Evolutionary conservation across 2,888 invertebrate genomes (phyloP).

Genomic region (Microdon myrmicae): DNA sequence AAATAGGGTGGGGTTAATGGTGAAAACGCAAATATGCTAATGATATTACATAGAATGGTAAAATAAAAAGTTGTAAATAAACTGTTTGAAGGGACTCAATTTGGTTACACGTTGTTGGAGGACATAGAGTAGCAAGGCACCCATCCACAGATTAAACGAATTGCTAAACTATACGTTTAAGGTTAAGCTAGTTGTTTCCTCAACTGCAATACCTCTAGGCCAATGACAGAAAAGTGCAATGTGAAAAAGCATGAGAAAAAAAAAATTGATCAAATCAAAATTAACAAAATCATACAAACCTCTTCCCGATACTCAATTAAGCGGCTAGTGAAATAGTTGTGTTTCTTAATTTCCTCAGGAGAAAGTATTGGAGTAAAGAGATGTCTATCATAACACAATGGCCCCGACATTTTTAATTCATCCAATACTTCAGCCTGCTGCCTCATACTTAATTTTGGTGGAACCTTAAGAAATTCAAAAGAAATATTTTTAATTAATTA

Average conservation of each 20-base stretch:
- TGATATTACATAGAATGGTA: too few relatives aligned
- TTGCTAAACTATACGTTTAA: too few relatives aligned
- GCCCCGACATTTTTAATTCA: slow-evolving; percentile 66
- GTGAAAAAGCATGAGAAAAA: not conserved
- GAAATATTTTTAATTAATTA: not conserved
- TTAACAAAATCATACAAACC: too few relatives aligned
- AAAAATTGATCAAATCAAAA: not conserved
- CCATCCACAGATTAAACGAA: too few relatives aligned
- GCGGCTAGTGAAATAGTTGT: slow-evolving; percentile 64
- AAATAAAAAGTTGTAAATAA: too few relatives aligned
- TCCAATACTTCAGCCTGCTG: slow-evolving; percentile 62
- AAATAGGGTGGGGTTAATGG: too few relatives aligned
- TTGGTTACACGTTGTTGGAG: too few relatives aligned
- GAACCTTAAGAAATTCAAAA: slow-evolving; percentile 58
- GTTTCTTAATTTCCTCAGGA: slow-evolving; percentile 74
- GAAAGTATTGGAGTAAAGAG: slow-evolving; percentile 77
- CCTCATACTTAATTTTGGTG: slow-evolving; percentile 64
- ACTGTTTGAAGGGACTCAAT: too few relatives aligned
- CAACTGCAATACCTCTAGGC: too few relatives aligned
- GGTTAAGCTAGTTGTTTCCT: too few relatives aligned
- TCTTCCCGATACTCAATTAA: slow-evolving; percentile 64
- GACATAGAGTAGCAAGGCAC: too few relatives aligned
- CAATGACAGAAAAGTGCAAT: not conserved
- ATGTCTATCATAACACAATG: slow-evolving; percentile 75
- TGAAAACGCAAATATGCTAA: too few relatives aligned